Evolutionary conservation across 2,888 invertebrate species (phyloP).

Genomic region (Piscicola geometra): DNA sequence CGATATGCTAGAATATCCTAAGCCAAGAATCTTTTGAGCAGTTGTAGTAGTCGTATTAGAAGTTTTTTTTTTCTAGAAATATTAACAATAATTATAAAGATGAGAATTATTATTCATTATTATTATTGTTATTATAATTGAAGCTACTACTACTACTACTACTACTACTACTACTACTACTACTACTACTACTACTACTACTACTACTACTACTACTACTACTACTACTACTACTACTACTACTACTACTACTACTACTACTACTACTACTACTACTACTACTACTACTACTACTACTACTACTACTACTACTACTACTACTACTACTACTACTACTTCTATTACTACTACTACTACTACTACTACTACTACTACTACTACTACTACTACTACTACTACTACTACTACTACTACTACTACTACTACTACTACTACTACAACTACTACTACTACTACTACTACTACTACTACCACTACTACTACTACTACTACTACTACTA

Average conservation of each 20-base stretch:
- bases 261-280: conserved; percentile 10
- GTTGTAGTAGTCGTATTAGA: too few species aligned
- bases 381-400: conserved; percentile 24
- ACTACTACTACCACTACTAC: conserved; percentile 26
- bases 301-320: conserved; percentile 14
- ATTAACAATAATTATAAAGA: too few species aligned
- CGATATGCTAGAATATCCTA: too few species aligned
- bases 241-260: conserved; percentile 10
- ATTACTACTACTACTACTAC: conserved; percentile 10
- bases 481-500: conserved; percentile 25
- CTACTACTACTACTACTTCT: conserved; percentile 1
- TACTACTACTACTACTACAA: background rate
- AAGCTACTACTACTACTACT: conserved; percentile 21
- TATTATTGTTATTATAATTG: too few species aligned
- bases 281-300: conserved; percentile 9
- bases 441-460: conserved; percentile 32
- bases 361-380: background rate
- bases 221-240: background rate
- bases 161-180: conserved; percentile 31
- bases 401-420: background rate
- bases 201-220: background rate
- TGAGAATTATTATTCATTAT: too few species aligned
- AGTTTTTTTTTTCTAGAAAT: too few species aligned
- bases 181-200: conserved; percentile 10
- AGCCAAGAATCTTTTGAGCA: too few species aligned